Evolutionary conservation across 2,888 invertebrate species (phyloP), one percentile per base, ranked within the genome.

Genomic region (Drosophila putrida): DNA sequence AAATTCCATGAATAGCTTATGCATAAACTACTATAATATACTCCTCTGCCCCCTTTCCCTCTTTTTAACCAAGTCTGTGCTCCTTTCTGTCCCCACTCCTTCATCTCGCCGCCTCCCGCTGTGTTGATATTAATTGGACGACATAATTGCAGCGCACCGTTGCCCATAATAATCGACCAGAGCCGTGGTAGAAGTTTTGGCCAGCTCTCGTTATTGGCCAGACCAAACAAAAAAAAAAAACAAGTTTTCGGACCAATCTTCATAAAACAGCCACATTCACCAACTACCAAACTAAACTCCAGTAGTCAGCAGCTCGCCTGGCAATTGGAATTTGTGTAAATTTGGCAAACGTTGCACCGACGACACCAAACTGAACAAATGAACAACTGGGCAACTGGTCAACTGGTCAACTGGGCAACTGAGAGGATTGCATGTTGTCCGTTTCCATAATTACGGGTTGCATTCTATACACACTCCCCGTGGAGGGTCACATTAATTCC

Each of bases 51-150:
- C 11, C 13, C 8, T 9, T 20, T 11, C 31, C 25, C 6, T 3
- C n/a, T n/a, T 13, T 15, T 15, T n/a, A 27, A 11, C 13, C 33
- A 33, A 20, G 33, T 27, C 20, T 39, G 41, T 6, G 38, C 66
- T 57, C 38, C 61, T 41, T 46, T 9, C 31, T 9, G 11, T 28
- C 38, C 54, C 36, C 39, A 46, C 43, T 20, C 15, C 60, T 63
- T 47, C 13, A 41, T 35, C 64, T 39, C 47, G 67, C 70, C 71
- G 64, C 88, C 83, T 75, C 88, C 88, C 83, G 88, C 85, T 86
- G 85, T 84, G 90, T 82, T 86, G 89, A 89, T 90, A 91, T 91
- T 91, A 91, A 91, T 91, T 91, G 91, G 91, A 91, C 91, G 91
- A 90, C 91, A 91, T 91, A 91, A 91, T 91, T 91, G 90, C 88